Evolutionary conservation across 2,113 vertebrate species (phyloP), one percentile per base, ranked within the genome.

Genomic region (Microtus ochrogaster): DNA sequence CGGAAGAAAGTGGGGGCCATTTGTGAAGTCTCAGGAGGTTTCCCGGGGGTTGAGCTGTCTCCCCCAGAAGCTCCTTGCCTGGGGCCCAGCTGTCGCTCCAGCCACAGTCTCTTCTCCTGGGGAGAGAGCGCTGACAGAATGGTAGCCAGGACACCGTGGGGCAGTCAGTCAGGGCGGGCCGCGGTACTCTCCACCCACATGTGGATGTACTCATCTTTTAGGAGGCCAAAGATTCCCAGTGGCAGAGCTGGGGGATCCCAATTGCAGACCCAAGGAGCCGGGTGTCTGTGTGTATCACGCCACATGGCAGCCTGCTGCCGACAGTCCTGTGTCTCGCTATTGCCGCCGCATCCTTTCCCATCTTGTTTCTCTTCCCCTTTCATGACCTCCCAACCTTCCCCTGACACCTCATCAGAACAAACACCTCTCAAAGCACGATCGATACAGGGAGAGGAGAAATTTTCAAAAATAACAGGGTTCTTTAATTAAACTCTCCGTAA

Each of bases 401-500:
- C 68, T 14, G n/a, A 49, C 0, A 3, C 76, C 83, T 49, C 16
- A 28, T 26, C 8, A 41, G 84, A 91, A 52, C 55, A 90, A 92
- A 95, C 24, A 58, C 74, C 83, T 86, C 97, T 96, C 92, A 89
- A 76, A 83, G 93, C 9, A 95, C 85, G 94, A 91, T 96, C 91
- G 74, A 84, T 81, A 93, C 28, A 2, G 55, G 47, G 41, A 84
- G 86, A 87, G 77, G 89, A 19, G 36, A 28, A 81, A 66, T 96
- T 95, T 88, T 52, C 72, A 63, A 36, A 91, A 95, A 89, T 55
- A 92, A 63, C 58, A 44, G 84, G 95, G 0, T 47, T 90, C 91
- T 95, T 85, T 95, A 96, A 95, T 96, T 92, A 97, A 95, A 94
- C 68, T 74, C 94, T n/a, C 58, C 36, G 13, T 92, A 91, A 97